Conservation (phyloP, 2,797 vertebrate species). For the Coregonus ussuriensis region DNA sequence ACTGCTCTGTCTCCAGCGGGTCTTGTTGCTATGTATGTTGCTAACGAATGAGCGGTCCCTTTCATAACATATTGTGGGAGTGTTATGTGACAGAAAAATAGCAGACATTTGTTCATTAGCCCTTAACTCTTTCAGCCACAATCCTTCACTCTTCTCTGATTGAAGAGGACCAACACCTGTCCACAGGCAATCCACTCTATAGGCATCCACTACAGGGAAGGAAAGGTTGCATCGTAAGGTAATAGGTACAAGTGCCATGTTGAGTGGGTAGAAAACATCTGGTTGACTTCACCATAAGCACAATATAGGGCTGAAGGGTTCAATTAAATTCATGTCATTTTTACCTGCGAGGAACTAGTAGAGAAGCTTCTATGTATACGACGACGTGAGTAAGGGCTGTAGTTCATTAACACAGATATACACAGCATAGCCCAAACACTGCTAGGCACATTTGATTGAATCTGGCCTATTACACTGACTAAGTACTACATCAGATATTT, state of each 20-base stretch:
- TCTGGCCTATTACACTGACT: neutral
- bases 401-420: neutral
- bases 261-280: neutral
- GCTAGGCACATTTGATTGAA: neutral
- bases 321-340: no score
- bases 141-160: neutral
- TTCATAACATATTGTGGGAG: neutral
- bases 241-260: neutral
- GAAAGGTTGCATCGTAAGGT: no score
- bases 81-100: neutral
- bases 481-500: neutral
- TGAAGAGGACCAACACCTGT: neutral
- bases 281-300: neutral
- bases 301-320: neutral
- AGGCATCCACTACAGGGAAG: no score
- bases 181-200: neutral
- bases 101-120: neutral
- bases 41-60: neutral
- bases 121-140: neutral
- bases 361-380: no score
- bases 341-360: no score
- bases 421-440: no score
- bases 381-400: no score
- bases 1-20: neutral
- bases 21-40: neutral